These are phyloP conservation scores for Drosophila insularis DNA, from an alignment of 1,140 invertebrate genomes.

Conservation along the genomic window DNA sequence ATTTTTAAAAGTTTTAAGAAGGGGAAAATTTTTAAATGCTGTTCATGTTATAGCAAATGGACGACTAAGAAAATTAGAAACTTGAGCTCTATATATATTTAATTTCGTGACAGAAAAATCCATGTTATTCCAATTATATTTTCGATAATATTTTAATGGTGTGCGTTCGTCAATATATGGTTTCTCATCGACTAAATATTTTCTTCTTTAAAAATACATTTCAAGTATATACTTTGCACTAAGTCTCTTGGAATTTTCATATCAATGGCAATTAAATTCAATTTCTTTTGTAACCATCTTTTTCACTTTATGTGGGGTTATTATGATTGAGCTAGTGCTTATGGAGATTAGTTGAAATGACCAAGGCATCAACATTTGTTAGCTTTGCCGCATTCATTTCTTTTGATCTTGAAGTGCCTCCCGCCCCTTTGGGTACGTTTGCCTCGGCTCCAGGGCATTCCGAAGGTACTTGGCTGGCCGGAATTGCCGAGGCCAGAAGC, in stretches of 20 bases:
- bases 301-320: neutral
- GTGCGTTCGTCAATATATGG: too few relatives aligned
- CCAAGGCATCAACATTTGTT: neutral
- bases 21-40: too few relatives aligned
- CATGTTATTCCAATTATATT: too few relatives aligned
- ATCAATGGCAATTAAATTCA: neutral
- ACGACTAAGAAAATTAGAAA: too few relatives aligned
- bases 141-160: too few relatives aligned
- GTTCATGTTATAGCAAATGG: too few relatives aligned
- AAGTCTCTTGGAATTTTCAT: neutral
- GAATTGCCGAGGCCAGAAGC: conserved; percentile 30
- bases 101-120: too few relatives aligned
- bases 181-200: too few relatives aligned
- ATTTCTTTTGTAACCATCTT: neutral
- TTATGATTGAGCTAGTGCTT: neutral
- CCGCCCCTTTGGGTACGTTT: conserved; percentile 3
- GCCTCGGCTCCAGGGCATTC: conserved; percentile 38
- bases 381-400: conserved; percentile 36
- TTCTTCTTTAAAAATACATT: too few relatives aligned
- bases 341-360: neutral
- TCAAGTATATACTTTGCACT: too few relatives aligned
- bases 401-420: conserved; percentile 62
- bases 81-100: too few relatives aligned
- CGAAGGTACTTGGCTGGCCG: conserved; percentile 10
- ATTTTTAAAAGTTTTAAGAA: too few relatives aligned